Base-by-base conservation (phyloP, 2,797 vertebrate genomes). In the Muscicapa striata region DNA sequence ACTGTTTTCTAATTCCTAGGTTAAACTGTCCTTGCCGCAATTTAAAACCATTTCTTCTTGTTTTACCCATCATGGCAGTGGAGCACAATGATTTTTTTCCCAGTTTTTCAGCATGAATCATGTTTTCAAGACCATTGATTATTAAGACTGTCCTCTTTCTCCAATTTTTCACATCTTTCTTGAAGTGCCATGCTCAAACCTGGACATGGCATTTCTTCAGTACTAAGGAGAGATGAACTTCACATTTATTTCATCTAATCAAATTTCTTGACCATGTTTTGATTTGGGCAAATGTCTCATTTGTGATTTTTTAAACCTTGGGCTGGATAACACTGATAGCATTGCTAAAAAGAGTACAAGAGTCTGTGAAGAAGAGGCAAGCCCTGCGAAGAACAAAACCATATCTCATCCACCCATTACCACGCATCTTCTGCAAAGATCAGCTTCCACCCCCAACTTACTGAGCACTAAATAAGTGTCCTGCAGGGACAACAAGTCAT, bases 31-130 rank as follows among this genome's bases (percentile, higher is more conserved):
- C 52, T 84, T 66, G 32, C 32, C 84, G 67, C 67, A 89, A 43
- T 87, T 82, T 76, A 90, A 90, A 69, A 32, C 26, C 21, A 49
- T 91, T 95, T 82, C 10, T 88, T 88, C 73, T 64, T 84, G 19
- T 61, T 70, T 58, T 74, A 45, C 21, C 68, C 84, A 76, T 27
- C 64, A 61, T 4, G 0, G 52, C 32, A 57, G 52, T 58, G 9
- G 12, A 85, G 22, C 45, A 67, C 11, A 45, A 13, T 15, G 17
- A 1, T 1, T 14, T 86, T 85, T 85, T 80, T 12, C 52, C 17
- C 24, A 83, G 18, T 16, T 83, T 87, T 51, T 66, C 73, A 51
- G 85, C 20, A 16, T 17, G 69, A 78, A 19, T 54, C 14, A 51
- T 45, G 12, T 88, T 94, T 94, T 88, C 64, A 95, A 77, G 51